Evolutionary conservation across 2,888 invertebrate genomes (phyloP), one percentile per base, ranked within the genome.

Genomic region (Helleia helle): DNA sequence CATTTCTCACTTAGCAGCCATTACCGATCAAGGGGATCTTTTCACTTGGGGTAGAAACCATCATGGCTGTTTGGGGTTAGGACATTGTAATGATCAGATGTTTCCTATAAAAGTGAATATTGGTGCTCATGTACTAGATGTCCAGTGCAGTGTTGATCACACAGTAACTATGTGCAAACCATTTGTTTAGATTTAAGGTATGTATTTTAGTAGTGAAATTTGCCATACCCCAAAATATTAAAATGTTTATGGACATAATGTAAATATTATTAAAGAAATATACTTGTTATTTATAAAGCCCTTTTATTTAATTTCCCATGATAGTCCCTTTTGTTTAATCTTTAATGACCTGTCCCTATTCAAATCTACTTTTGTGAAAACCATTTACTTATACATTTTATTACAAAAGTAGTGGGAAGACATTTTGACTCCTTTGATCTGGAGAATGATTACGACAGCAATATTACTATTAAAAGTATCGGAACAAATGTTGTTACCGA

Each of bases 11-110:
- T 87, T 94, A 65, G 93, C 91, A 9, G 97, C 96, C 0, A 71
- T 96, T 0, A 97, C 94, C 11, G 91, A 91, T 50, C 83, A 77
- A 12, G 95, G 96, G 0, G 93, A 96, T 71, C 72, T 98, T 4
- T 98, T 91, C 58, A 92, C 90, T 71, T 99, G 98, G 98, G 98
- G 98, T 0, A 87, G 91, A 56, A 97, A 98, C 69, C 88, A 90
- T 54, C 88, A 88, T 50, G 93, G 93, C 0, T 93, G 93, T 58
- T 83, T 99, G 0, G 98, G 98, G 0, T 69, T 97, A 25, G 95
- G 95, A 0, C 87, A 91, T 61, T 66, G 70, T 1, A 90, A 93
- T 41, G 93, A 96, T 62, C 97, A 97, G 65, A 91, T 86, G 72
- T 97, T 97, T 62, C 97, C 97, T 1, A 85, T 95, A 13, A 93